Conservation (phyloP, 2,113 vertebrate species). For the Meleagris gallopavo region DNA sequence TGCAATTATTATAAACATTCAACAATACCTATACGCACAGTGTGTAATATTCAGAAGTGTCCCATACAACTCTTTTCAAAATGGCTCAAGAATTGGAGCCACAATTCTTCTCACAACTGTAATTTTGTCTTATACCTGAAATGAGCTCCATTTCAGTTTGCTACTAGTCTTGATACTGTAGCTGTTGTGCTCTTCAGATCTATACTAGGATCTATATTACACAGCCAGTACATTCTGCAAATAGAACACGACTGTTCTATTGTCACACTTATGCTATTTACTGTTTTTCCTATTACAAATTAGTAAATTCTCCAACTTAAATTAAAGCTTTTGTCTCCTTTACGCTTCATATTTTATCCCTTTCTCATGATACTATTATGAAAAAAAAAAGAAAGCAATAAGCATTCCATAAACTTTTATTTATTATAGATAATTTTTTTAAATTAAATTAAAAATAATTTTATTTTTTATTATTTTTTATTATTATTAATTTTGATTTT, state of each 20-base stretch:
- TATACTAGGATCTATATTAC: background rate
- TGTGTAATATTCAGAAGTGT: background rate
- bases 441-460: too few relatives aligned
- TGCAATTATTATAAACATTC: background rate
- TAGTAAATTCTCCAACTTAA: background rate
- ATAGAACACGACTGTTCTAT: background rate
- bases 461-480: background rate
- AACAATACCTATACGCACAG: background rate
- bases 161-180: background rate
- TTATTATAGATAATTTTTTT: background rate
- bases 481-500: background rate
- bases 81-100: background rate
- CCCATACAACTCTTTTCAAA: background rate
- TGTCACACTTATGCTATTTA: background rate
- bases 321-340: background rate
- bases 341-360: rapidly evolving
- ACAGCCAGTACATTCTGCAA: background rate
- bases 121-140: background rate
- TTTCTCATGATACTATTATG: background rate
- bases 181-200: background rate
- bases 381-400: background rate
- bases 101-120: background rate
- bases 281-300: background rate
- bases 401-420: background rate
- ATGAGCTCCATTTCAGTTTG: background rate